These are phyloP conservation scores for Mormyrus iriodes DNA, from an alignment of 2,113 vertebrate species.

Conservation along the genomic window DNA sequence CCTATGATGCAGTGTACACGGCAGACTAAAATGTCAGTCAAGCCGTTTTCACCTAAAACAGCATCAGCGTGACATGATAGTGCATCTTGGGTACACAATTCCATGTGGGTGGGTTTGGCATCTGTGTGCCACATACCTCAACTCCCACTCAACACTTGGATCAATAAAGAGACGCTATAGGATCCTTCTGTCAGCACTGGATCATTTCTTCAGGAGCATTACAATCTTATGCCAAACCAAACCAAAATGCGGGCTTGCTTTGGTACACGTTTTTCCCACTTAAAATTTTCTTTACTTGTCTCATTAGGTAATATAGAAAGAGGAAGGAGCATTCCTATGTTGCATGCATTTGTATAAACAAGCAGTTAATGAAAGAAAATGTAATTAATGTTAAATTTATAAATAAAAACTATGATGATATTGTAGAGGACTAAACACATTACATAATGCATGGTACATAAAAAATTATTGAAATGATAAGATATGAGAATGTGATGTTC, in stretches of 20 bases:
- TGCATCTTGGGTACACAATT: background rate
- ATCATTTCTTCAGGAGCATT: background rate
- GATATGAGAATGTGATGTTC: background rate
- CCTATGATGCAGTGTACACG: background rate
- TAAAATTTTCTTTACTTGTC: background rate
- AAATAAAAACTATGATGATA: background rate
- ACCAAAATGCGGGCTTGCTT: background rate
- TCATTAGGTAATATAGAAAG: background rate
- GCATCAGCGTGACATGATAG: background rate
- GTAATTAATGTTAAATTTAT: background rate
- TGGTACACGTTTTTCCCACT: background rate
- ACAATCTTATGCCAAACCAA: background rate
- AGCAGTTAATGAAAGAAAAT: background rate
- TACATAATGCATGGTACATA: background rate
- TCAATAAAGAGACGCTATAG: background rate
- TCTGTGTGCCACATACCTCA: background rate
- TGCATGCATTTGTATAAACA: background rate
- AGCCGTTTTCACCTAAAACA: background rate
- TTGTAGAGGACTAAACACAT: background rate
- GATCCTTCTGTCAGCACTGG: background rate
- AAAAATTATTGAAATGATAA: background rate
- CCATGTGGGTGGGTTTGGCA: background rate
- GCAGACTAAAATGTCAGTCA: background rate
- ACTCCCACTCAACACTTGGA: background rate
- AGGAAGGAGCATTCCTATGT: background rate